Percentiles rank a stretch among this genome's conserved stretches.
Evolutionary conservation across 2,113 vertebrate genomes (phyloP).

Genomic region (Lynx canadensis): DNA sequence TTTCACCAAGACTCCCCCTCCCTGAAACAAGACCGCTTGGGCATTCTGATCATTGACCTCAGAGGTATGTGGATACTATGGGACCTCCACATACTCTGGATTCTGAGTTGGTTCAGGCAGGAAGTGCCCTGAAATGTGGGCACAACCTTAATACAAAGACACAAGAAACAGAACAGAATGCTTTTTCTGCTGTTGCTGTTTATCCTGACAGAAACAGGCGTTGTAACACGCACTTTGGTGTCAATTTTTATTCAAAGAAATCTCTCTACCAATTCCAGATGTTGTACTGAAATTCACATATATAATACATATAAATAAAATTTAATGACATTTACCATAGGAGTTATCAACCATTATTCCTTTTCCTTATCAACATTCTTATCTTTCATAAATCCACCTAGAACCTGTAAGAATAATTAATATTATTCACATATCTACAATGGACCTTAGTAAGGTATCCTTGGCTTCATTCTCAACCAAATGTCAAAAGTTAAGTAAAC

Average conservation of each 20-base stretch:
- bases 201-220: not conserved
- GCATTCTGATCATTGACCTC: not conserved
- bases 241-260: not conserved
- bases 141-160: not conserved
- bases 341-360: not conserved
- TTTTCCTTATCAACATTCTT: not conserved
- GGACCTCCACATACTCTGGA: not conserved
- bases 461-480: not conserved
- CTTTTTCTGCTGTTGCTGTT: not conserved
- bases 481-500: slow-evolving; percentile 46
- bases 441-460: not conserved
- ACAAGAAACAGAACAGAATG: not conserved
- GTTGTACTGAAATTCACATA: not conserved
- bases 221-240: not conserved
- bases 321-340: not conserved
- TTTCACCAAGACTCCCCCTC: not conserved
- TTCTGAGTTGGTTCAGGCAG: not conserved
- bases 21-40: not conserved
- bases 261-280: not conserved
- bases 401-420: slow-evolving; percentile 6
- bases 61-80: not conserved
- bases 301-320: not conserved
- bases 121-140: not conserved
- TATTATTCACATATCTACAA: not conserved
- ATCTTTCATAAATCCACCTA: not conserved